Conservation (phyloP, 2,888 invertebrate species). For the Ashinkailepas kermadecensis region DNA sequence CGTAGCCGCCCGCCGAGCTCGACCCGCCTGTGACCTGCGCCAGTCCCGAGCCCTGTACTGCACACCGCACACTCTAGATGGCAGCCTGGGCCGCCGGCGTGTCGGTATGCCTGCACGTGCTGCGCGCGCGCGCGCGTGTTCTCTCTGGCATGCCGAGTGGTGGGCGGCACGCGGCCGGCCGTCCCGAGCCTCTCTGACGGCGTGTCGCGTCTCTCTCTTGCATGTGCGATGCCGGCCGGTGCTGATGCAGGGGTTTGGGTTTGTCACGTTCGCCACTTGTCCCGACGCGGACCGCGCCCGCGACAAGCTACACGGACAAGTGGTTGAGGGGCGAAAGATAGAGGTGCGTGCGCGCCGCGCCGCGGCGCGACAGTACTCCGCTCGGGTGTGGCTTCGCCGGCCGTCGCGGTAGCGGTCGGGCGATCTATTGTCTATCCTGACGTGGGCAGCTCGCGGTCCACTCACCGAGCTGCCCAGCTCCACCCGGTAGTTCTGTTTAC, state of each 20-base stretch:
- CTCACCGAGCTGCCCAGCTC: too few species aligned
- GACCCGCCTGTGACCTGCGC: too few species aligned
- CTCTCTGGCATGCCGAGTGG: slow-evolving; percentile 8
- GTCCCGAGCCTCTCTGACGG: neutral
- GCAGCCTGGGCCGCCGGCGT: neutral
- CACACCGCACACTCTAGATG: too few species aligned
- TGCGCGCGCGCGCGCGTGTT: neutral
- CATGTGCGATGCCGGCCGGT: neutral
- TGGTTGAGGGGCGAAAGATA: slow-evolving; percentile 99
- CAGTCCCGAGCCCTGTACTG: too few species aligned
- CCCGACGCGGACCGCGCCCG: slow-evolving; percentile 99
- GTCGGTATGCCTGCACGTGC: neutral
- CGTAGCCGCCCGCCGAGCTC: too few species aligned
- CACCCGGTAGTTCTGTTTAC: too few species aligned
- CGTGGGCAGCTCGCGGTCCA: too few species aligned
- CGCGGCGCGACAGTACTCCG: too few species aligned
- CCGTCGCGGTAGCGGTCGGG: too few species aligned
- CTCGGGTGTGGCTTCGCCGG: too few species aligned
- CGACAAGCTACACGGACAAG: slow-evolving; percentile 99
- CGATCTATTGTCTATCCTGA: too few species aligned
- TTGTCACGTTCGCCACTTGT: slow-evolving; percentile 99
- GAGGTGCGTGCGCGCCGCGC: slow-evolving; percentile 83
- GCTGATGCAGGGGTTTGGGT: slow-evolving; percentile 99
- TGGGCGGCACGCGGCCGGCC: neutral
- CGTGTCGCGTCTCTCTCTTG: slow-evolving; percentile 10